phyloP scores from a whole-genome alignment of 2,113 vertebrate genomes.

The Dissostichus mawsoni region DNA sequence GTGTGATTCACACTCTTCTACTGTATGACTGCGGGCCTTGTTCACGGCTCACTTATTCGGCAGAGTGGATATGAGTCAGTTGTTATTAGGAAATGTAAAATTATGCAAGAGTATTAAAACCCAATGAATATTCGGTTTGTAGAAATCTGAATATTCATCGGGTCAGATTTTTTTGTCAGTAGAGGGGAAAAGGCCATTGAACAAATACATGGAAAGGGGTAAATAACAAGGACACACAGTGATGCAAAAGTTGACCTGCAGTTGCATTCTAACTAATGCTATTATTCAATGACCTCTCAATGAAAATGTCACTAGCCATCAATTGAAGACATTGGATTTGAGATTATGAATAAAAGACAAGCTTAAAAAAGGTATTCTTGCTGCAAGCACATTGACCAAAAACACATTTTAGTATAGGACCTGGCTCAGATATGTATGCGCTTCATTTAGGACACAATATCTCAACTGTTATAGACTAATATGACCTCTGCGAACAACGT shows the following conservation, averaged over 20 bases:
- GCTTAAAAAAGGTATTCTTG: too few relatives aligned
- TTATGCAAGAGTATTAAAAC: slow-evolving; percentile 13
- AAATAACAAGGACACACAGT: neutral
- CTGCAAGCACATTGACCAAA: too few relatives aligned
- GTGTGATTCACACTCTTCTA: slow-evolving; percentile 14
- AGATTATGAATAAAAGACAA: slow-evolving; percentile 18
- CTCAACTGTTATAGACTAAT: too few relatives aligned
- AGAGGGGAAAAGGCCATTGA: neutral
- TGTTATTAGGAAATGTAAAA: slow-evolving; percentile 11
- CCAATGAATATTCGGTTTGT: slow-evolving; percentile 18
- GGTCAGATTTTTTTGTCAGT: neutral
- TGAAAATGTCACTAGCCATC: slow-evolving; percentile 20
- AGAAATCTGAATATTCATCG: neutral
- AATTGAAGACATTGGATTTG: neutral
- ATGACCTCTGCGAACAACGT: too few relatives aligned
- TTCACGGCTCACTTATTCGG: slow-evolving; percentile 26
- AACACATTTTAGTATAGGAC: too few relatives aligned
- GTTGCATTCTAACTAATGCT: neutral
- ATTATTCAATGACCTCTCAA: slow-evolving; percentile 6
- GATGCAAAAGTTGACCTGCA: neutral
- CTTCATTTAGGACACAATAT: too few relatives aligned
- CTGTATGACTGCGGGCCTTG: neutral
- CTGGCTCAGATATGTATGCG: too few relatives aligned
- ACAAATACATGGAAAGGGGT: neutral
- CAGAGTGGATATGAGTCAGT: slow-evolving; percentile 1